phyloP scores from a whole-genome alignment of 92 coral and sea anemone genomes.

The Ricordea florida region DNA sequence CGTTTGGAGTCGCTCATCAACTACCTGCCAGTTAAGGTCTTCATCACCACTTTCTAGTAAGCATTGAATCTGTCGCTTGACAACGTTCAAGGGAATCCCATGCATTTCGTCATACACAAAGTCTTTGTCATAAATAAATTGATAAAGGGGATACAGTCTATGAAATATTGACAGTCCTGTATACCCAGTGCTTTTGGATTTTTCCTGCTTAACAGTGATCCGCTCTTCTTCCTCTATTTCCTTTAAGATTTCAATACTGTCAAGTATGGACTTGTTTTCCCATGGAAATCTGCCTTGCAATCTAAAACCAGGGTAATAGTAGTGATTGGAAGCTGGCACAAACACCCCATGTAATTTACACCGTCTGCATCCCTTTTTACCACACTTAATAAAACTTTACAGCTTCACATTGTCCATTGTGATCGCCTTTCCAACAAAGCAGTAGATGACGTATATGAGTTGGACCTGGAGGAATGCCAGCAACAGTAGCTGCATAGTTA shows the following conservation, averaged over 20 bases:
- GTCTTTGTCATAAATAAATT: slow-evolving; percentile 58
- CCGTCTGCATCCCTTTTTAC: slow-evolving; percentile 61
- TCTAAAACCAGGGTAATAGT: slow-evolving; percentile 66
- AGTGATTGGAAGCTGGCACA: slow-evolving; percentile 60
- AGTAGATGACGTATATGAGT: slow-evolving; percentile 47
- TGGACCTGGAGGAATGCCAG: slow-evolving; percentile 42
- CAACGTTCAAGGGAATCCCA: slow-evolving; percentile 57
- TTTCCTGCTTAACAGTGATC: slow-evolving; percentile 36
- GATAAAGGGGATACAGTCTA: slow-evolving; percentile 55
- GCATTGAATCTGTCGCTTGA: slow-evolving; percentile 45
- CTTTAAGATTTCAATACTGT: slow-evolving; percentile 23
- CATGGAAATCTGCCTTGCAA: slow-evolving; percentile 49
- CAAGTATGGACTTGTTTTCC: slow-evolving; percentile 23
- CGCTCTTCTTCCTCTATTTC: slow-evolving; percentile 73
- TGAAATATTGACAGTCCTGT: slow-evolving; percentile 65
- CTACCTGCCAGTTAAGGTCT: slow-evolving; percentile 48
- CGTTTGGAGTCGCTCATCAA: slow-evolving; percentile 44
- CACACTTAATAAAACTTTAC: slow-evolving; percentile 71
- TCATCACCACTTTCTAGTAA: slow-evolving; percentile 25
- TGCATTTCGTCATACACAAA: slow-evolving; percentile 70
- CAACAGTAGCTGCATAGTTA: slow-evolving; percentile 45
- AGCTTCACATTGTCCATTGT: slow-evolving; percentile 62
- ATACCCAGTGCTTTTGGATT: slow-evolving; percentile 51
- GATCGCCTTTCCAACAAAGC: slow-evolving; percentile 73
- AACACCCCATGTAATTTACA: slow-evolving; percentile 42